Evolutionary conservation across 2,113 vertebrate genomes (phyloP).

Genomic region (Ranitomeya variabilis): DNA sequence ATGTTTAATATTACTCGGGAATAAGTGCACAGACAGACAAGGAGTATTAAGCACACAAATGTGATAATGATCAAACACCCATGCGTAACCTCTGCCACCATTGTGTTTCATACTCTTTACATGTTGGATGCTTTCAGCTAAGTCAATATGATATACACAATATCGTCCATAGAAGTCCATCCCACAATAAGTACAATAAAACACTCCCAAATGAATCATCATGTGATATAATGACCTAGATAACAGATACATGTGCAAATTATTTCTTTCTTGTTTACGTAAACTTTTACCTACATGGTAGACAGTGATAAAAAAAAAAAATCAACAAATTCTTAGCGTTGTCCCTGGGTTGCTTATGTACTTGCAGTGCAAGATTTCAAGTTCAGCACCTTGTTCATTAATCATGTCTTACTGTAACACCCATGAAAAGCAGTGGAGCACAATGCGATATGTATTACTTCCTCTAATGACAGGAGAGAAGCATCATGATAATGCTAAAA

Average conservation of each 20-base stretch:
- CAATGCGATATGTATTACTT: slow-evolving; percentile 40
- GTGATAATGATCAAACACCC: slow-evolving; percentile 81
- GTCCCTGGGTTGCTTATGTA: slow-evolving; percentile 14
- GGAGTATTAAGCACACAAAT: slow-evolving; percentile 72
- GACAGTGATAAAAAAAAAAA: slow-evolving; percentile 9
- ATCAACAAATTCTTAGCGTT: neutral
- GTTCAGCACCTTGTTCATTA: slow-evolving; percentile 25
- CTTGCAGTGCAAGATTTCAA: neutral
- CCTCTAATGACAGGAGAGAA: slow-evolving; percentile 34
- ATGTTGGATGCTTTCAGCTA: slow-evolving; percentile 87
- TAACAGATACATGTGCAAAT: neutral
- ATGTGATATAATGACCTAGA: neutral
- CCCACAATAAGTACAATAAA: neutral
- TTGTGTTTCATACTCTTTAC: slow-evolving; percentile 90
- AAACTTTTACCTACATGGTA: neutral
- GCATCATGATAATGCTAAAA: slow-evolving; percentile 52
- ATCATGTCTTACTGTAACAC: slow-evolving; percentile 30
- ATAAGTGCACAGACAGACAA: slow-evolving; percentile 76
- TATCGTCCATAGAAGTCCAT: neutral
- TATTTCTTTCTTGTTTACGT: neutral
- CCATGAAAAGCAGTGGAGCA: slow-evolving; percentile 23
- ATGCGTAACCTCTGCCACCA: slow-evolving; percentile 92
- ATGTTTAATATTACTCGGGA: slow-evolving; percentile 58
- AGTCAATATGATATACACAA: slow-evolving; percentile 58
- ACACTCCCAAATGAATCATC: neutral